A percentile compares a stretch with the other conserved stretches of the same genome.
These are phyloP conservation scores for Erinaceus europaeus DNA, from an alignment of 2,113 vertebrate genomes.

Conservation along the genomic window DNA sequence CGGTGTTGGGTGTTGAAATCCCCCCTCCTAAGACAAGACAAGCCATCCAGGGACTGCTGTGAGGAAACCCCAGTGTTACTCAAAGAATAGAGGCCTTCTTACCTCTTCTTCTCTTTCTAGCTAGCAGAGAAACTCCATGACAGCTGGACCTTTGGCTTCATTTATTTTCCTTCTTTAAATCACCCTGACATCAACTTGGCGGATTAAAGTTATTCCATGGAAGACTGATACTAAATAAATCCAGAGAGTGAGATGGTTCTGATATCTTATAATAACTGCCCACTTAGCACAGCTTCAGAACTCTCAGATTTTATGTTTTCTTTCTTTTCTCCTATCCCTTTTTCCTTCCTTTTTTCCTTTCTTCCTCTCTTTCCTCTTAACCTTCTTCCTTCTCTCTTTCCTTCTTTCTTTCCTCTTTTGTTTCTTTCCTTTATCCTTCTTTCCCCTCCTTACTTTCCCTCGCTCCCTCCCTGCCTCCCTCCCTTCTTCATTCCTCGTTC, in stretches of 20 bases:
- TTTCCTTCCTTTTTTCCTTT: too few species aligned
- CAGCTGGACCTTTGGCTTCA: too few species aligned
- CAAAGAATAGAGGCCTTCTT: neutral
- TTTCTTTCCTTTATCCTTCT: too few species aligned
- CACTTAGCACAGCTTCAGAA: neutral
- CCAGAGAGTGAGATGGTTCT: neutral
- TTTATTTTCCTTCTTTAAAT: neutral
- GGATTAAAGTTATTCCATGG: neutral
- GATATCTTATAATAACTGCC: neutral
- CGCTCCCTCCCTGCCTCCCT: too few species aligned
- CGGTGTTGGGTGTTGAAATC: neutral
- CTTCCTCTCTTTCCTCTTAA: too few species aligned
- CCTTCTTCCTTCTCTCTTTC: too few species aligned
- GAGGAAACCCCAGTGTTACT: neutral
- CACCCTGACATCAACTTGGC: neutral
- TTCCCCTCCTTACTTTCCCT: too few species aligned
- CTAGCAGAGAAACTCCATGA: neutral
- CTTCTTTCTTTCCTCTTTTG: too few species aligned
- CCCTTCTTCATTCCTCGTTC: too few species aligned
- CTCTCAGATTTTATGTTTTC: neutral
- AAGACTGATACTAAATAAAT: neutral
- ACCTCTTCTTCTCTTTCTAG: neutral
- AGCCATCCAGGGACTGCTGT: neutral
- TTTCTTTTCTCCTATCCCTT: neutral
- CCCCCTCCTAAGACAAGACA: neutral